phyloP scores from a whole-genome alignment of 2,113 vertebrate genomes.

The Syngnathus typhle region DNA sequence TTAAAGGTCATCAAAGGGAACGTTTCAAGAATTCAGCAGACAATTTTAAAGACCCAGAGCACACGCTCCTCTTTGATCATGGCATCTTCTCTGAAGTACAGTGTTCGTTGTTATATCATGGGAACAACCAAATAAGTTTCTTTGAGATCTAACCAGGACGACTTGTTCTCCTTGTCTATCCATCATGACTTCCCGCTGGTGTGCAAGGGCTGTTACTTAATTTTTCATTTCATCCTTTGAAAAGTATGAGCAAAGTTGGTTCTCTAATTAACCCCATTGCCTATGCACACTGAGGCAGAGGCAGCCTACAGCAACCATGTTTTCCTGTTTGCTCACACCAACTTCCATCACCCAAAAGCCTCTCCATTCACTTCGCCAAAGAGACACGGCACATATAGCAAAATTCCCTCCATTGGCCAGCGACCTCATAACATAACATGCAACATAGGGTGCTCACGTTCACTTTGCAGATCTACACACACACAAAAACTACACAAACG shows the following conservation, averaged over 20 bases:
- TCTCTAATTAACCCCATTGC: slow-evolving; percentile 66
- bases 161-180: slow-evolving; percentile 58
- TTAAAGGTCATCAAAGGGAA: slow-evolving; percentile 22
- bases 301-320: slow-evolving; percentile 49
- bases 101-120: slow-evolving; percentile 40
- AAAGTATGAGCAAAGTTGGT: slow-evolving; percentile 63
- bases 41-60: slow-evolving; percentile 19
- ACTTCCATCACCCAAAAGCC: slow-evolving; percentile 39
- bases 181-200: slow-evolving; percentile 46
- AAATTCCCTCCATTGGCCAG: background rate
- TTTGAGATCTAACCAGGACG: slow-evolving; percentile 49
- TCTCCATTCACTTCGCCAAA: slow-evolving; percentile 4
- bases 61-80: slow-evolving; percentile 51
- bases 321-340: slow-evolving; percentile 50
- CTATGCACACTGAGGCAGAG: slow-evolving; percentile 57
- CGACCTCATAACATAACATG: slow-evolving; percentile 9
- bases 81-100: slow-evolving; percentile 46
- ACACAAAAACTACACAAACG: no score
- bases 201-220: slow-evolving; percentile 48
- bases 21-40: slow-evolving; percentile 17
- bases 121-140: slow-evolving; percentile 40
- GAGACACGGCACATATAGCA: background rate
- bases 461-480: background rate
- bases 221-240: slow-evolving; percentile 70
- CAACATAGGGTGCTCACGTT: slow-evolving; percentile 12